These are phyloP conservation scores for Lipotes vexillifer DNA, from an alignment of 2,113 vertebrate species.

Conservation along the genomic window DNA sequence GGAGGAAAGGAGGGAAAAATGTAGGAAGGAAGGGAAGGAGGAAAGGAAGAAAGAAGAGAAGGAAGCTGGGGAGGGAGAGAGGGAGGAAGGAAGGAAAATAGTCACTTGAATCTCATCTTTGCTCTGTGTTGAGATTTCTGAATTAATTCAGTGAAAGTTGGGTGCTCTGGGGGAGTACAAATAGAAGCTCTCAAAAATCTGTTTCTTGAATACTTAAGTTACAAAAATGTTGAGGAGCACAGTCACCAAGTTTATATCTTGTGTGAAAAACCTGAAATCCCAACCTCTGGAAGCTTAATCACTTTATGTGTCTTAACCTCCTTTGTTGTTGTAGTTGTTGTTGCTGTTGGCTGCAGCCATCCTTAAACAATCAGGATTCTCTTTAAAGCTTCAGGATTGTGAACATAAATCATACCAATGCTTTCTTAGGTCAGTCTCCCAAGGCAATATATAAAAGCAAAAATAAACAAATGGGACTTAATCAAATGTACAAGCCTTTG, in stretches of 20 bases:
- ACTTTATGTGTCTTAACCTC: not conserved
- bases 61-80: not conserved
- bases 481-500: not conserved
- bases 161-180: not conserved
- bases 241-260: not conserved
- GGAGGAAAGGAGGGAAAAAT: not conserved
- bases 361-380: not conserved
- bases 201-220: not conserved
- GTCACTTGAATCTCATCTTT: not conserved
- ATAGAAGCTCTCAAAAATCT: not conserved
- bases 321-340: not conserved
- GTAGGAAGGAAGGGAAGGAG: not conserved
- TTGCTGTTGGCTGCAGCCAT: not conserved
- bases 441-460: not conserved
- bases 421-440: not conserved
- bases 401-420: not conserved
- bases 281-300: not conserved
- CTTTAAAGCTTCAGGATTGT: conserved; percentile 43
- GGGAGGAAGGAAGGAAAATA: not conserved
- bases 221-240: not conserved
- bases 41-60: not conserved
- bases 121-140: not conserved
- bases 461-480: not conserved
- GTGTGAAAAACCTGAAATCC: not conserved
- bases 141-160: not conserved